These are phyloP conservation scores for Alouatta palliata DNA, from an alignment of 2,113 vertebrate species.

Conservation along the genomic window DNA sequence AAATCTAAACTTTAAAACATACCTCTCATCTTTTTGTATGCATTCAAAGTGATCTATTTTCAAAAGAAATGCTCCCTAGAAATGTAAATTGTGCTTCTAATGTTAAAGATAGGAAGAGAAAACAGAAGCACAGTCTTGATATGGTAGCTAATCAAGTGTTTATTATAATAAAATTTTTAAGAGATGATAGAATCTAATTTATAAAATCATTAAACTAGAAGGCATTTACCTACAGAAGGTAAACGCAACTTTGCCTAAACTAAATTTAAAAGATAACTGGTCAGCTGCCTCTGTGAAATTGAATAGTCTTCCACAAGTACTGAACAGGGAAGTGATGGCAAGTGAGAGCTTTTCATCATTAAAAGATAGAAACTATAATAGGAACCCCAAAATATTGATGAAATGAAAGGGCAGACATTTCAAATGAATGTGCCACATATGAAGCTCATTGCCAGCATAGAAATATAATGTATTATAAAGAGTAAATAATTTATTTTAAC, in stretches of 20 bases:
- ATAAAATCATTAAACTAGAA: not conserved
- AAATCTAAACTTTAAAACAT: slow-evolving; percentile 42
- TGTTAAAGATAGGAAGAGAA: not conserved
- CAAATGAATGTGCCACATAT: not conserved
- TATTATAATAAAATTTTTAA: slow-evolving; percentile 34
- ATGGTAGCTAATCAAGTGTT: not conserved
- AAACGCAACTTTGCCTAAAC: not conserved
- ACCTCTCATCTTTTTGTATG: slow-evolving; percentile 21
- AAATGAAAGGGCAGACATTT: slow-evolving; percentile 24
- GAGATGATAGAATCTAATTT: not conserved
- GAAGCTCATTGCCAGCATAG: not conserved
- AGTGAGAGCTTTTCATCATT: not conserved
- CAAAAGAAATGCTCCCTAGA: not conserved
- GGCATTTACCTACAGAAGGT: not conserved
- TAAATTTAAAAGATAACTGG: slow-evolving; percentile 29
- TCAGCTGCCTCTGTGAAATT: not conserved
- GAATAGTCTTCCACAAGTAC: not conserved
- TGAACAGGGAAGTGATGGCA: not conserved
- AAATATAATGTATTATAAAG: not conserved
- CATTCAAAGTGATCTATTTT: slow-evolving; percentile 24
- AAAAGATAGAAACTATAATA: not conserved
- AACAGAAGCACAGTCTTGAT: not conserved
- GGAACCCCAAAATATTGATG: slow-evolving; percentile 5
- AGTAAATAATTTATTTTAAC: not conserved
- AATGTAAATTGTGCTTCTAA: not conserved